These are phyloP conservation scores for Cavia aperea DNA, from an alignment of 2,113 vertebrate species.

Conservation along the genomic window DNA sequence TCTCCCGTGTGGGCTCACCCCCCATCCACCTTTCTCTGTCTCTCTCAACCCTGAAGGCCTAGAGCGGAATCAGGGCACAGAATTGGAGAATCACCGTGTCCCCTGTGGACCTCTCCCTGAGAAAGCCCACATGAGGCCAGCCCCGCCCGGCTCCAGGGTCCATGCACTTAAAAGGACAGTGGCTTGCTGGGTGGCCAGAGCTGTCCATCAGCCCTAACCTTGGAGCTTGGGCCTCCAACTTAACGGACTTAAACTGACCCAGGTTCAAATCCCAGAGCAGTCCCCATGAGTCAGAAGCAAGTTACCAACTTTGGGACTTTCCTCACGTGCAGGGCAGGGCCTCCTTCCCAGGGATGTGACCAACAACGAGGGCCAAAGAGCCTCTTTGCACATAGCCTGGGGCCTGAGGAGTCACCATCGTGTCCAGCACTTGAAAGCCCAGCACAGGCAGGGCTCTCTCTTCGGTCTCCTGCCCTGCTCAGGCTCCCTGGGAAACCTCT, in stretches of 20 bases:
- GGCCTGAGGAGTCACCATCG: background rate
- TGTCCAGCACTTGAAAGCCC: background rate
- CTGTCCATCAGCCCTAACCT: background rate
- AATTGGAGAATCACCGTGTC: rapidly evolving
- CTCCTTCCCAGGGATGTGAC: background rate
- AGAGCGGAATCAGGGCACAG: background rate
- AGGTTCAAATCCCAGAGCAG: background rate
- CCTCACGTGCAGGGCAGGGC: background rate
- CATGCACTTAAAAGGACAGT: background rate
- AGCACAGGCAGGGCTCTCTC: background rate
- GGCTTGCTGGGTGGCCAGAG: background rate
- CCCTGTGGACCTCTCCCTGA: background rate
- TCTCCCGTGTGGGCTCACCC: rapidly evolving
- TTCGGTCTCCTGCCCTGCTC: background rate
- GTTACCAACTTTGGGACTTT: background rate
- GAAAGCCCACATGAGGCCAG: background rate
- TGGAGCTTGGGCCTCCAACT: background rate
- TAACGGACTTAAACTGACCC: background rate
- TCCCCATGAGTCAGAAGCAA: background rate
- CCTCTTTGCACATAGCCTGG: background rate
- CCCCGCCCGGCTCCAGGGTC: background rate
- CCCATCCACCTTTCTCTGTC: background rate
- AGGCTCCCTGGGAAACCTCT: background rate
- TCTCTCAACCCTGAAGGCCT: background rate
- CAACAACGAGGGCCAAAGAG: background rate